Evolutionary conservation across 2,113 vertebrate species (phyloP).

Genomic region (Piaya cayana): DNA sequence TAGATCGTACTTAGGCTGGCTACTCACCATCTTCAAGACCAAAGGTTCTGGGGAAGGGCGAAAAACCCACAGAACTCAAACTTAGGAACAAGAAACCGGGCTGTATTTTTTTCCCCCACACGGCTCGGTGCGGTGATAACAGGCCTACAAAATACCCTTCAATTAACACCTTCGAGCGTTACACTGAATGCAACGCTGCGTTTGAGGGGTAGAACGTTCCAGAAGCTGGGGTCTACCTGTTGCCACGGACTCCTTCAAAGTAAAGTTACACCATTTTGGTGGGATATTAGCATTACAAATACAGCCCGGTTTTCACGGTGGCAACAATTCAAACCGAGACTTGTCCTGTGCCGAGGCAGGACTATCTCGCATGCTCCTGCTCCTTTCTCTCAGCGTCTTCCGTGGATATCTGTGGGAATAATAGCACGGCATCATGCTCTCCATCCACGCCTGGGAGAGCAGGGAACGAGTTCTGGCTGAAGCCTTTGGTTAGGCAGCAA

Average conservation of each 20-base stretch:
- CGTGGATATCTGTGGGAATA: not conserved
- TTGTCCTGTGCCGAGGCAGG: not conserved
- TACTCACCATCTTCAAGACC: conserved; percentile 96
- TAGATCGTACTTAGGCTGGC: conserved; percentile 98
- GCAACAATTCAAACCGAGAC: conserved; percentile 35
- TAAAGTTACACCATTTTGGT: fast-evolving
- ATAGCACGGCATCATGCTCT: not conserved
- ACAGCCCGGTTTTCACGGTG: conserved; percentile 7
- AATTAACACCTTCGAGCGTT: fast-evolving
- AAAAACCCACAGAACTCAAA: conserved; percentile 68
- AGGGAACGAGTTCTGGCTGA: not conserved
- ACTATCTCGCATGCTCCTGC: not conserved
- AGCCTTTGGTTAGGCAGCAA: not conserved
- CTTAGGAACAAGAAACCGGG: not conserved
- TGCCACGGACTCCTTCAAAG: not conserved
- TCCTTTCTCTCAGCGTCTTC: not conserved
- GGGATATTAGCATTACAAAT: not conserved
- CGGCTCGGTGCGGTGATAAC: not conserved
- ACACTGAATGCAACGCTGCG: not conserved
- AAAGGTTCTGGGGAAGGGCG: conserved; percentile 77
- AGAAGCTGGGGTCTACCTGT: not conserved
- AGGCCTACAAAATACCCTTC: not conserved
- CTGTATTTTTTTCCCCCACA: not conserved
- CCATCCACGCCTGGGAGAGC: not conserved
- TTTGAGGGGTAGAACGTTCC: fast-evolving